These are phyloP conservation scores for Megathymus violae DNA, from an alignment of 1,140 invertebrate species.

Conservation along the genomic window DNA sequence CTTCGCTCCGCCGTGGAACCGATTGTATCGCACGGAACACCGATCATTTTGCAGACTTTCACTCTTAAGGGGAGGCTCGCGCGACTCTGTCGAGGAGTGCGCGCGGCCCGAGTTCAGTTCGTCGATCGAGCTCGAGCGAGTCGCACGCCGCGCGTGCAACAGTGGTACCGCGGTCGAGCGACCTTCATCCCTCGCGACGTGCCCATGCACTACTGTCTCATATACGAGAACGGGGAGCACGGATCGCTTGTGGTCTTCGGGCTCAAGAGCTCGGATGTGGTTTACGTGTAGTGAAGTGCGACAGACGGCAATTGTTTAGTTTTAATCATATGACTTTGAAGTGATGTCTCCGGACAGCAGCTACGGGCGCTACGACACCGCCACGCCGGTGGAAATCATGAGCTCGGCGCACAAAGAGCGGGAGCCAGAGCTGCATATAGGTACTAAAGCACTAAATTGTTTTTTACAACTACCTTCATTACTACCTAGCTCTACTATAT, in stretches of 20 bases:
- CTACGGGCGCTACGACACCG: conserved; percentile 78
- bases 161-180: conserved; percentile 61
- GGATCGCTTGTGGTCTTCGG: conserved; percentile 56
- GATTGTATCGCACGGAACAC: conserved; percentile 78
- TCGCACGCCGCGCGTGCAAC: conserved; percentile 75
- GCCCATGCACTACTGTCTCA: conserved; percentile 71
- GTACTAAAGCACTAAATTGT: conserved; percentile 50
- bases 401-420: conserved; percentile 74
- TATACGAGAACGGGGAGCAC: conserved; percentile 59
- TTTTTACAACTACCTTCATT: conserved; percentile 38
- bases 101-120: conserved; percentile 76
- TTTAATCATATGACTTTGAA: conserved; percentile 73
- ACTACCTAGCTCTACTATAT: not conserved
- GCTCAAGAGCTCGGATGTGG: conserved; percentile 65
- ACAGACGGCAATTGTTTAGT: conserved; percentile 63
- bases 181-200: conserved; percentile 77
- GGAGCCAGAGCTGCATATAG: conserved; percentile 82
- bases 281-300: conserved; percentile 75
- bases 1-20: conserved; percentile 53
- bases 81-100: conserved; percentile 66
- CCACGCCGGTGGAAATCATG: conserved; percentile 65
- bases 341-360: conserved; percentile 83
- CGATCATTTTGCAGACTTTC: conserved; percentile 84
- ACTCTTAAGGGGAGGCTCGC: conserved; percentile 80
- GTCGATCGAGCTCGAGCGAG: conserved; percentile 78